A percentile compares a stretch with the other conserved stretches of the same genome.
phyloP scores from a whole-genome alignment of 2,113 vertebrate genomes.

The Microcebus tavaratra region DNA sequence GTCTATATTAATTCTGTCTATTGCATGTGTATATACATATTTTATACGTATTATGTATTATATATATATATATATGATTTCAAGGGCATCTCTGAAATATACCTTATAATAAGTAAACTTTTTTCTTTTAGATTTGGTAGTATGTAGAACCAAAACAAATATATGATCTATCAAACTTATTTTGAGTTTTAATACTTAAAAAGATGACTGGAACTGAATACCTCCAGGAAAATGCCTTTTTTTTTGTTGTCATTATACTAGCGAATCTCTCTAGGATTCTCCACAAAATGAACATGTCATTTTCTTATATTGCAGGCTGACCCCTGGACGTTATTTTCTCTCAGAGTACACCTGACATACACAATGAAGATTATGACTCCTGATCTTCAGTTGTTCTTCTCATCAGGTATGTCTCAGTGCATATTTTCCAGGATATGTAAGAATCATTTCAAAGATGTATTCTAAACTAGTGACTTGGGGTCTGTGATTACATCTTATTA shows the following conservation, averaged over 20 bases:
- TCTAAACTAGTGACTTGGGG: background rate
- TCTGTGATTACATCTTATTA: background rate
- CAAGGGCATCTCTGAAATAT: background rate
- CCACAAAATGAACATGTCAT: background rate
- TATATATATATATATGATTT: background rate
- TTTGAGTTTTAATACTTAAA: background rate
- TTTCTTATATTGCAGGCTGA: background rate
- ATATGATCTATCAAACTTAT: background rate
- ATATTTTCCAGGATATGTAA: background rate
- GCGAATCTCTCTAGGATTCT: background rate
- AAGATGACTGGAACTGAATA: background rate
- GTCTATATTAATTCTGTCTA: background rate
- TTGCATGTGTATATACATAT: background rate
- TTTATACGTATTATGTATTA: no score
- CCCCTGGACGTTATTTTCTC: background rate
- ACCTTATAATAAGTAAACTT: background rate
- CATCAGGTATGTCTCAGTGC: background rate
- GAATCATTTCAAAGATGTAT: background rate
- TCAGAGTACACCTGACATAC: background rate
- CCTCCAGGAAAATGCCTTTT: background rate
- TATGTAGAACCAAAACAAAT: background rate
- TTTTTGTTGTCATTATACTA: background rate
- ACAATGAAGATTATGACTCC: background rate
- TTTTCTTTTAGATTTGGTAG: background rate
- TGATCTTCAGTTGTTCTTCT: background rate